A percentile compares a stretch with the other conserved stretches of the same genome.
phyloP scores from a whole-genome alignment of 2,797 vertebrate species.

The Lophius americanus region DNA sequence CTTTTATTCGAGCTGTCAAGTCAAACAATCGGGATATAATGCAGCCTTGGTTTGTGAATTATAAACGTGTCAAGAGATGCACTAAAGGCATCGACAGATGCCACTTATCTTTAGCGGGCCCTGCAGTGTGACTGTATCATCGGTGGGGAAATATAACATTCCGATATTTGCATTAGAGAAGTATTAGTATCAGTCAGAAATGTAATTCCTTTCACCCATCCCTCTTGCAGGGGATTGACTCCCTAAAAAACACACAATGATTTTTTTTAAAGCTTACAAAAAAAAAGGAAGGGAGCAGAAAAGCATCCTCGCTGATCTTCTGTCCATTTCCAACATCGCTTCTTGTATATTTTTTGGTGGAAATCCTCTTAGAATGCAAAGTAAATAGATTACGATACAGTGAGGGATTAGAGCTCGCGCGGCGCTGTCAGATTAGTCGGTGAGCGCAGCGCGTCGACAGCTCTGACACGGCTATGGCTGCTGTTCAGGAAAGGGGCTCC shows the following conservation, averaged over 20 bases:
- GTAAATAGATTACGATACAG: slow-evolving; percentile 97
- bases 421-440: slow-evolving; percentile 96
- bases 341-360: slow-evolving; percentile 90
- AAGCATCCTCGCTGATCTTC: slow-evolving; percentile 81
- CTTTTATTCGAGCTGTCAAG: slow-evolving; percentile 73
- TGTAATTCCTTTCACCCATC: slow-evolving; percentile 76
- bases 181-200: slow-evolving; percentile 83
- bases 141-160: slow-evolving; percentile 65
- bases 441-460: slow-evolving; percentile 88
- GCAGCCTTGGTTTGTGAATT: slow-evolving; percentile 72
- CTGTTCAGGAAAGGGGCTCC: slow-evolving; percentile 84
- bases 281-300: slow-evolving; percentile 73
- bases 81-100: slow-evolving; percentile 74
- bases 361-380: slow-evolving; percentile 98
- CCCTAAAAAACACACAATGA: slow-evolving; percentile 75
- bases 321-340: slow-evolving; percentile 88
- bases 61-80: slow-evolving; percentile 75
- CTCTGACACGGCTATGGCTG: slow-evolving; percentile 91
- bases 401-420: slow-evolving; percentile 92
- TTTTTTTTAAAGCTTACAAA: slow-evolving; percentile 74
- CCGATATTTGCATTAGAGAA: slow-evolving; percentile 77
- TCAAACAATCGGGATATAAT: slow-evolving; percentile 74
- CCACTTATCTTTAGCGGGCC: slow-evolving; percentile 74
- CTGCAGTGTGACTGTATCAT: slow-evolving; percentile 75
- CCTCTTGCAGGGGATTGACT: slow-evolving; percentile 74